Percentiles rank a stretch among this genome's conserved stretches.
Conservation (phyloP, 2,113 vertebrate species). For the Tamias sibiricus region DNA sequence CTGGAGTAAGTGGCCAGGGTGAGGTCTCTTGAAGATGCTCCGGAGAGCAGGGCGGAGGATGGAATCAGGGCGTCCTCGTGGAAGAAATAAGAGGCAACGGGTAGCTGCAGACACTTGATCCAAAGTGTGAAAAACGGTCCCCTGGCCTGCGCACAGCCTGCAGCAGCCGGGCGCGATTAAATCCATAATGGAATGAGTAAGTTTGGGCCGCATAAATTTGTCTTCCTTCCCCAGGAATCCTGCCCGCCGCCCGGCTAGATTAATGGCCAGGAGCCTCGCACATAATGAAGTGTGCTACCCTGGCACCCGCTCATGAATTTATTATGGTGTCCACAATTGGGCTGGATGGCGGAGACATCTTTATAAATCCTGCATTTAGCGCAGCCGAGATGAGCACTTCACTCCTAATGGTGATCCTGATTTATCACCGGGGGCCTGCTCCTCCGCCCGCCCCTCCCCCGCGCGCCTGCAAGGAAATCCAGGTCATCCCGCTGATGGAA, state of each 20-base stretch:
- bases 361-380: conserved; percentile 96
- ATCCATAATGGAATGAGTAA: conserved; percentile 98
- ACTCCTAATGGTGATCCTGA: conserved; percentile 91
- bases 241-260: conserved; percentile 91
- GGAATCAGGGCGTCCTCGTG: conserved; percentile 87
- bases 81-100: conserved; percentile 89
- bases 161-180: conserved; percentile 92
- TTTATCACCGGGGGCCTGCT: conserved; percentile 91
- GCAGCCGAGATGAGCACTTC: conserved; percentile 90
- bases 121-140: conserved; percentile 89
- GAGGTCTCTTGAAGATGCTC: conserved; percentile 85
- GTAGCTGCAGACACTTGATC: conserved; percentile 90
- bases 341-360: conserved; percentile 94
- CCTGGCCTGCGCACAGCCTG: conserved; percentile 82
- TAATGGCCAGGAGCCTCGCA: conserved; percentile 94
- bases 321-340: conserved; percentile 97
- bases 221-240: conserved; percentile 92
- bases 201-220: conserved; percentile 97
- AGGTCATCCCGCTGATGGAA: conserved; percentile 95
- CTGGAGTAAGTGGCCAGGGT: conserved; percentile 85
- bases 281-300: conserved; percentile 98
- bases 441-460: conserved; percentile 87
- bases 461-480: conserved; percentile 90
- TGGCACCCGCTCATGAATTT: conserved; percentile 98
- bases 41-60: conserved; percentile 81